These are phyloP conservation scores for Protonibea diacanthus DNA, from an alignment of 2,797 vertebrate genomes.

Conservation along the genomic window DNA sequence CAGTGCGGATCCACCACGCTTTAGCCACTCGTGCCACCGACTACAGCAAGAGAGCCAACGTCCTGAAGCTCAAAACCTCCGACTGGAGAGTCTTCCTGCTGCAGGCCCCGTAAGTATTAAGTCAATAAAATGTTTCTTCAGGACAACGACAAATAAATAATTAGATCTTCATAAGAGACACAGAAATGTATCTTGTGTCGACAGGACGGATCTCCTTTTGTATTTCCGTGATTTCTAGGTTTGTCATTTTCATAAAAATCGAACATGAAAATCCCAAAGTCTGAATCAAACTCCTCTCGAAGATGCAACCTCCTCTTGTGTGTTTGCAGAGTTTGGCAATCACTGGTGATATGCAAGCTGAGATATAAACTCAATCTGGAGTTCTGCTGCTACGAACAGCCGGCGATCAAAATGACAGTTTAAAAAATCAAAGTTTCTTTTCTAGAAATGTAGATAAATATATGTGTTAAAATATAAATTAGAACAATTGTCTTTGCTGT, in stretches of 20 bases:
- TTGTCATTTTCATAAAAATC: not conserved
- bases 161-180: too few relatives aligned
- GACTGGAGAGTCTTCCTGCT: conserved; percentile 99
- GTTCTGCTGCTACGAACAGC: not conserved
- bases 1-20: conserved; percentile 95
- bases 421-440: not conserved
- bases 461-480: not conserved
- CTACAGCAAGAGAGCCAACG: conserved; percentile 96
- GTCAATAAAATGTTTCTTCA: not conserved
- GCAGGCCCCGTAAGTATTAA: conserved; percentile 92
- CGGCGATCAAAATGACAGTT: not conserved
- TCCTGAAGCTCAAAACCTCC: conserved; percentile 96
- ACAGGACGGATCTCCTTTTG: not conserved
- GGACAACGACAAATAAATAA: not conserved
- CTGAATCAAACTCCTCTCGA: not conserved
- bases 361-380: not conserved
- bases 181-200: not conserved
- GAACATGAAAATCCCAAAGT: not conserved
- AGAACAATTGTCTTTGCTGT: not conserved
- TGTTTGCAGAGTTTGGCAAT: not conserved
- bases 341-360: not conserved
- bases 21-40: conserved; percentile 94
- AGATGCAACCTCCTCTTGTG: not conserved
- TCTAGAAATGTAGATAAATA: not conserved
- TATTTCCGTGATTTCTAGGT: not conserved